phyloP scores from a whole-genome alignment of 2,113 vertebrate genomes.

The Poeciliopsis turrubarensis region DNA sequence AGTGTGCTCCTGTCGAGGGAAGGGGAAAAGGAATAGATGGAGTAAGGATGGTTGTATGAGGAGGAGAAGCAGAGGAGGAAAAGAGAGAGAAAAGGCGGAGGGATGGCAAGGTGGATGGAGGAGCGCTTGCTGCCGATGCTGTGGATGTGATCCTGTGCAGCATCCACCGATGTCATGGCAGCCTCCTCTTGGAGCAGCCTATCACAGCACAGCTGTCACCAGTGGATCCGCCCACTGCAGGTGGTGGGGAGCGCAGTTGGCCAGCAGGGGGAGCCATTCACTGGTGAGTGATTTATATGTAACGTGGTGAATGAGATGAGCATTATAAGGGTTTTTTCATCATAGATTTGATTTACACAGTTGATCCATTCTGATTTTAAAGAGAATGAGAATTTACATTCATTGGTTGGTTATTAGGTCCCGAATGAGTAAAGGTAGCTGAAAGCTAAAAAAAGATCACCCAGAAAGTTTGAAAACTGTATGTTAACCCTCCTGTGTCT shows the following conservation, averaged over 20 bases:
- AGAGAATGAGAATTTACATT: background rate
- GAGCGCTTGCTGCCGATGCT: slow-evolving; percentile 75
- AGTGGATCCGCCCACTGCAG: slow-evolving; percentile 75
- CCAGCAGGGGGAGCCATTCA: slow-evolving; percentile 66
- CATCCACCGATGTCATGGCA: slow-evolving; percentile 85
- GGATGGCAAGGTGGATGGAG: slow-evolving; percentile 72
- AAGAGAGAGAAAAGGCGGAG: slow-evolving; percentile 50
- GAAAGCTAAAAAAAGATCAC: background rate
- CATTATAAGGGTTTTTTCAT: background rate
- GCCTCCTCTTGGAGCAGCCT: slow-evolving; percentile 83
- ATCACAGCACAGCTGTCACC: slow-evolving; percentile 56
- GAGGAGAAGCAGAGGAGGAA: slow-evolving; percentile 60
- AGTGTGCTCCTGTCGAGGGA: slow-evolving; percentile 35
- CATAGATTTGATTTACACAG: no score
- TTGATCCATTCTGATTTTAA: no score
- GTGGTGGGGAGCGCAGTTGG: slow-evolving; percentile 46
- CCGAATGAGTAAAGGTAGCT: background rate
- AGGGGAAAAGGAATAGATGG: slow-evolving; percentile 33
- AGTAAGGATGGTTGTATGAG: slow-evolving; percentile 49
- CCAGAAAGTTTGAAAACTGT: background rate
- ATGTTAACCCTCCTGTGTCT: no score
- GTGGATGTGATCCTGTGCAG: slow-evolving; percentile 82
- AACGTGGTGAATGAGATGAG: background rate
- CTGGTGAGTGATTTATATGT: background rate
- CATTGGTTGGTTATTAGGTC: background rate